Evolutionary conservation across 1,140 invertebrate genomes (phyloP).

Genomic region (Chelonus insularis): DNA sequence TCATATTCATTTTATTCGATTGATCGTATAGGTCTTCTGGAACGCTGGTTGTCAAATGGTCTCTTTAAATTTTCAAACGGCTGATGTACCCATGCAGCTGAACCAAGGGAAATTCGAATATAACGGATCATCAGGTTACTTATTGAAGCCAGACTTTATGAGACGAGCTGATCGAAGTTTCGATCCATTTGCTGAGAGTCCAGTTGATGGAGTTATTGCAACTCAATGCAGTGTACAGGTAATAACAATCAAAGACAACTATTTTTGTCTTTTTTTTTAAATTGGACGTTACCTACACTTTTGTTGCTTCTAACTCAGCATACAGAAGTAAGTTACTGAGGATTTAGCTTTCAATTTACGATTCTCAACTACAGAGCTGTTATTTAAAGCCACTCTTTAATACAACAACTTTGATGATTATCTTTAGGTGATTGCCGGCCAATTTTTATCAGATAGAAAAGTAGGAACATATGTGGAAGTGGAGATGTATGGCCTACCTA

Average conservation of each 20-base stretch:
- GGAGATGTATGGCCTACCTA: conserved; percentile 99
- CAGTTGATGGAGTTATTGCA: conserved; percentile 99
- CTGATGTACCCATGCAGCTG: conserved; percentile 98
- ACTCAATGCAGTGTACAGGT: conserved; percentile 97
- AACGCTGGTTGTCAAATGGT: conserved; percentile 97
- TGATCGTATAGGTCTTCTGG: conserved; percentile 76
- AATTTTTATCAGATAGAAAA: conserved; percentile 99
- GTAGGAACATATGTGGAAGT: conserved; percentile 99
- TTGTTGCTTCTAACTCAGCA: no score
- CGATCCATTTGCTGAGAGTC: conserved; percentile 98
- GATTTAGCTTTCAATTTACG: no score
- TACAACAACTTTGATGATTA: no score
- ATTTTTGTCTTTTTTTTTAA: conserved; percentile 19
- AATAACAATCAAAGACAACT: conserved; percentile 9
- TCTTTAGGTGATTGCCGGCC: conserved; percentile 93
- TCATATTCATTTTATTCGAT: not conserved
- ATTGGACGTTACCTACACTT: no score
- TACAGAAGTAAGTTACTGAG: no score
- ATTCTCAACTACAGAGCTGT: no score
- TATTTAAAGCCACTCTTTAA: no score
- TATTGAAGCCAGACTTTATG: conserved; percentile 99
- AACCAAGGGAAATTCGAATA: conserved; percentile 99
- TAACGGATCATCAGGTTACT: conserved; percentile 94
- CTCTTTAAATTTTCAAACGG: conserved; percentile 99
- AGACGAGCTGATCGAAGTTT: conserved; percentile 92